Evolutionary conservation across 2,113 vertebrate genomes (phyloP), one percentile per base, ranked within the genome.

Genomic region (Rhinichthys klamathensis): DNA sequence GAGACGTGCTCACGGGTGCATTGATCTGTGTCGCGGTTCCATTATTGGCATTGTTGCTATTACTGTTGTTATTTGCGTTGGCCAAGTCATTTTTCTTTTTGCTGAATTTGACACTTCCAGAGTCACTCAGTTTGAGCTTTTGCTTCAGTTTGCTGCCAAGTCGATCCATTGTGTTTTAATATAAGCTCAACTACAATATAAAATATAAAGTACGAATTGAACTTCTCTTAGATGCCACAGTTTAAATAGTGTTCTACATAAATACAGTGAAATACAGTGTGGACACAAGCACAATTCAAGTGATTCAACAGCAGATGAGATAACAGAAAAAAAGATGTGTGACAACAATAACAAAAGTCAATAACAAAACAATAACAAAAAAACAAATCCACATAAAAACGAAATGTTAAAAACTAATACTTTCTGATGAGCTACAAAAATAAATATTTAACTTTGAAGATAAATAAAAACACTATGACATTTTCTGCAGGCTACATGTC

Each of bases 111-210:
- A 94, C 96, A 87, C 96, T 96, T 84, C 95, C 95, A 0, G 96
- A 95, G 91, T 97, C 96, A 2, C 94, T 95, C 58, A 96, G 93
- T 91, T 95, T 96, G 84, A 97, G 90, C 91, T 96, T 97, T 88
- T 94, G 95, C 90, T 96, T 86, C 70, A 96, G 88, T 90, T 96
- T 96, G 89, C 94, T 96, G 80, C 96, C 95, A 6, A 96, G 92
- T 63, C 94, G 92, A 93, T 97, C 96, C 96, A 97, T 96, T 90
- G 83, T 90, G 83, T 85, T 67, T 56, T 54, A 78, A 10, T 18
- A 60, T 8, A 78, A 44, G 60, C 67, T 38, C 21, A 77, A 74
- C 41, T 51, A 84, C 16, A 12, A 83, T 30, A 83, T 9, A 65
- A 75, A 86, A 83, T 85, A 60, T 84, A 23, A 86, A 73, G 35